phyloP scores from a whole-genome alignment of 1,140 invertebrate genomes.

The Drosophila gunungcola region DNA sequence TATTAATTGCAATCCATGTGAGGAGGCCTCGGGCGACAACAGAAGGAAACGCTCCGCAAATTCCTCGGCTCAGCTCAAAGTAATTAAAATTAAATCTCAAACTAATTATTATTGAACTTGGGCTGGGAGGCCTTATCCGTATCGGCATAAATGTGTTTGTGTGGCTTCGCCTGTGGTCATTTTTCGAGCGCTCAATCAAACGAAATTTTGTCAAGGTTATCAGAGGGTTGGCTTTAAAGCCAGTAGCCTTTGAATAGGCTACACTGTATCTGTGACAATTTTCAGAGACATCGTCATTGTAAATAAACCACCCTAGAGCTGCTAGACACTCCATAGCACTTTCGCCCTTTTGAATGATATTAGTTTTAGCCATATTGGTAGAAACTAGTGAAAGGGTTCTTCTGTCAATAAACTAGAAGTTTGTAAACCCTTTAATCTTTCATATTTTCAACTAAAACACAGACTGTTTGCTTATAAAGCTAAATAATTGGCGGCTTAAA shows the following conservation, averaged over 20 bases:
- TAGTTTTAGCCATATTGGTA: no score
- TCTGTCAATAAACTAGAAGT: no score
- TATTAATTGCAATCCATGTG: constrained; percentile 79
- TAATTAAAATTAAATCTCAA: constrained; percentile 84
- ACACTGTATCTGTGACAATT: background rate
- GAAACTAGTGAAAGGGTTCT: no score
- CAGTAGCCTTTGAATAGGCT: background rate
- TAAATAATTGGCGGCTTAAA: no score
- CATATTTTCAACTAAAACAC: no score
- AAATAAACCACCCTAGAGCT: no score
- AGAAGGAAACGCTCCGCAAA: constrained; percentile 35
- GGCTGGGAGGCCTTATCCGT: constrained; percentile 12
- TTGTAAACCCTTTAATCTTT: no score
- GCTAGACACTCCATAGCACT: no score
- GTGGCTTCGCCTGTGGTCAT: constrained; percentile 54
- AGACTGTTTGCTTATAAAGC: no score
- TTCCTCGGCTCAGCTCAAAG: constrained; percentile 50
- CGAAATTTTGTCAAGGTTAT: constrained; percentile 64
- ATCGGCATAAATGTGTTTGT: constrained; percentile 16
- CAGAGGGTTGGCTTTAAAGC: constrained; percentile 55
- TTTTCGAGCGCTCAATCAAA: constrained; percentile 46
- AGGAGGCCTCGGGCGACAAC: constrained; percentile 61
- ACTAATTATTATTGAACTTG: constrained; percentile 81
- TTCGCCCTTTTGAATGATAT: no score
- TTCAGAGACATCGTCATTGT: no score